Conservation (phyloP, 1,140 invertebrate species). For the Lutraria rhynchaena region DNA sequence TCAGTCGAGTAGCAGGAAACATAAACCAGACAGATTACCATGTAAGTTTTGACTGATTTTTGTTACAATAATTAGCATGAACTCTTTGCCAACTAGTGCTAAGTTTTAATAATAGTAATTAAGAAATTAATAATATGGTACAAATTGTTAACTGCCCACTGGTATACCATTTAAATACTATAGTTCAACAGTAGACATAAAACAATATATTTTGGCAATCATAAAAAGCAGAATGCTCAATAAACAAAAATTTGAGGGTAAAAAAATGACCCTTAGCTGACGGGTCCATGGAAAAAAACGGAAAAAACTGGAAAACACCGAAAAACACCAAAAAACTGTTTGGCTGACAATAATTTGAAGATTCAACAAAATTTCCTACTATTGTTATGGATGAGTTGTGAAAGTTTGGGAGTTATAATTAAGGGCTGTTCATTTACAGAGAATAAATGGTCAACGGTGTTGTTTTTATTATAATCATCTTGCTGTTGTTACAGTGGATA, state of each 20-base stretch:
- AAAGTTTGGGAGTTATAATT: too few species aligned
- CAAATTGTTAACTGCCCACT: background rate
- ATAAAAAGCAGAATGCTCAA: too few species aligned
- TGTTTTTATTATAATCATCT: background rate
- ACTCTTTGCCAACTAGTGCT: background rate
- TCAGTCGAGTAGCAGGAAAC: conserved; percentile 12
- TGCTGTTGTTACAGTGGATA: conserved; percentile 65
- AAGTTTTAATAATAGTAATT: background rate
- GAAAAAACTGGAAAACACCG: too few species aligned
- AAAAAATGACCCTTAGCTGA: too few species aligned
- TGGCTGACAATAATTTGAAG: too few species aligned
- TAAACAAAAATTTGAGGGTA: too few species aligned
- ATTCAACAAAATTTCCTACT: too few species aligned
- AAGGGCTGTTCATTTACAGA: too few species aligned
- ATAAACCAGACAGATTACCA: conserved; percentile 7
- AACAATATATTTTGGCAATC: background rate
- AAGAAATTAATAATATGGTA: background rate
- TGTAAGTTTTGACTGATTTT: background rate
- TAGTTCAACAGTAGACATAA: background rate
- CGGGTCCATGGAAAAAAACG: too few species aligned
- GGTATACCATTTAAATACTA: background rate
- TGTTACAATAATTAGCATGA: background rate
- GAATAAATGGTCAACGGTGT: too few species aligned
- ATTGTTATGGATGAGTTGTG: too few species aligned
- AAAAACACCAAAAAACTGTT: too few species aligned